Base-by-base conservation (phyloP, 1,140 invertebrate species). In the Nymphalis io region DNA sequence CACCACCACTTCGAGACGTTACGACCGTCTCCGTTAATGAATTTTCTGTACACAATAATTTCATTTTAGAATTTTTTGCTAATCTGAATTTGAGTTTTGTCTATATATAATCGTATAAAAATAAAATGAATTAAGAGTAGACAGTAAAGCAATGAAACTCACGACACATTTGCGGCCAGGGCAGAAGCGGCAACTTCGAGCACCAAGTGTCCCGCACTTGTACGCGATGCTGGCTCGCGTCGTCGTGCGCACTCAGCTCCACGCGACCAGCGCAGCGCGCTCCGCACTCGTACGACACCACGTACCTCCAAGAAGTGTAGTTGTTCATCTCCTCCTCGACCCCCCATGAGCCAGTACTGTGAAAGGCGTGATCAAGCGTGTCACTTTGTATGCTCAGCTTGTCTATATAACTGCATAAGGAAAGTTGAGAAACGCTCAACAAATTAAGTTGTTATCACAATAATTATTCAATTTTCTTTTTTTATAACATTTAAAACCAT, bases 271-370 rank as follows among this genome's bases (percentile, higher is more conserved):
- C n/a, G 78, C 87, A 89, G 21, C 79, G 76, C 71, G 75, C 58
- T 20, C 87, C 87, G 79, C 87, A 89, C 69, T 40, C 10, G 78
- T 81, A 89, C 55, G 51, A 18, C 75, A 83, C 83, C 44, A 60
- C 58, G 76, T 87, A 87, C 4, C 72, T 66, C 87, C 87, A 89
- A 59, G 64, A 72, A 51, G 81, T 80, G 69, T 79, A 79, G 77
- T 89, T 85, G 72, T 79, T 74, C 23, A 21, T 33, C 61, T 89
- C 83, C 18, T 80, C 73, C 59, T 81, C 79, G n/a, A 89, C 60
- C 5, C 62, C 46, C 87, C 87, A 89, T 21, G 78, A 23, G 0
- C 70, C 78, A 1, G 80, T 85, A 61, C 40, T 64, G 20, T 1
- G 12, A 55, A 51, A 1, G 12, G 3, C 13, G 15, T 3, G 15